Evolutionary conservation across 2,888 invertebrate genomes (phyloP).

Genomic region (Oasisia sp.): DNA sequence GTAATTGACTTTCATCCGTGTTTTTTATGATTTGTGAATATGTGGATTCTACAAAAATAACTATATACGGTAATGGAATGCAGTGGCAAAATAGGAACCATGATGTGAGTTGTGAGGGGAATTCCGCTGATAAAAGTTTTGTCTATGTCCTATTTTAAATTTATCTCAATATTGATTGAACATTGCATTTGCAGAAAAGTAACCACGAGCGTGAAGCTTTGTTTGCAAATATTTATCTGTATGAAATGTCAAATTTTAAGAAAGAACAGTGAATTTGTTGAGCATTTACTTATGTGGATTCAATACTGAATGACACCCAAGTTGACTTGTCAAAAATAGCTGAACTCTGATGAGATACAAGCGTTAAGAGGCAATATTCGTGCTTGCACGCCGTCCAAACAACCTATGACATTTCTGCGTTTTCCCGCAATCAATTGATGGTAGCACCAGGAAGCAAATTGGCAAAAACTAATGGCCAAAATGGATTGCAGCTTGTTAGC

Average conservation of each 20-base stretch:
- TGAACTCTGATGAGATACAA: conserved; percentile 5
- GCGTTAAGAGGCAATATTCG: conserved; percentile 17
- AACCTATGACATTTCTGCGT: conserved; percentile 4
- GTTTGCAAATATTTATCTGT: background rate
- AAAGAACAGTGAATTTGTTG: background rate
- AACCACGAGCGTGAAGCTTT: too few species aligned
- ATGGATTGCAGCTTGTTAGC: conserved; percentile 7
- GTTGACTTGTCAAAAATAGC: conserved; percentile 5
- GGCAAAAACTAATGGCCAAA: conserved; percentile 11
- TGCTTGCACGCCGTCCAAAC: background rate
- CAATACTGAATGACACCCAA: background rate
- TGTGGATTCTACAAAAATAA: too few species aligned
- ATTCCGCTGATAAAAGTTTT: background rate
- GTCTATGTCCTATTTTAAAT: too few species aligned
- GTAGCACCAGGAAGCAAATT: conserved; percentile 6
- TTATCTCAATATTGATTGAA: too few species aligned
- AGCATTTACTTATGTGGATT: background rate
- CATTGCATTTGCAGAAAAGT: too few species aligned
- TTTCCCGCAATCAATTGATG: background rate
- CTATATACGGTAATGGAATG: background rate
- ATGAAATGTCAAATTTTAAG: background rate
- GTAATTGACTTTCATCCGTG: too few species aligned
- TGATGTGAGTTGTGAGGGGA: background rate
- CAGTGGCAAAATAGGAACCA: background rate
- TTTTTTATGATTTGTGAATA: too few species aligned